Evolutionary conservation across 2,797 vertebrate species (phyloP), one percentile per base, ranked within the genome.

Genomic region (Enteromius argenteus): DNA sequence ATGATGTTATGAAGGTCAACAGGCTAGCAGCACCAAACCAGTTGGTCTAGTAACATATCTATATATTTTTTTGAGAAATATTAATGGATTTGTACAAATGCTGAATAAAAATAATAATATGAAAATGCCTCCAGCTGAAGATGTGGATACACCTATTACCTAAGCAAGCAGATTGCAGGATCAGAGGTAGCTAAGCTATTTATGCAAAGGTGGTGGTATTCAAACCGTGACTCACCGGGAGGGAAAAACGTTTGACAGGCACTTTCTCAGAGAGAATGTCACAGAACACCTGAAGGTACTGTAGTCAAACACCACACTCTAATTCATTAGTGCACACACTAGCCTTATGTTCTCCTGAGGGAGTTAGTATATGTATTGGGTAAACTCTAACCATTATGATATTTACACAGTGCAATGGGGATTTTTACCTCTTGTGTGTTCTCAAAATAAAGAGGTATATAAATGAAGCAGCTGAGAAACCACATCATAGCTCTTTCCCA

Each of bases 201-300:
- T 51, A 60, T 46, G 35, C 21, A 76, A 51, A 84, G 56, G 39
- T 69, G 67, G 53, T 32, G 68, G 68, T 84, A 84, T 82, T 82
- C 68, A 86, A 87, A 82, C 51, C 46, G n/a, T 60, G 67, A 80
- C 58, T 67, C 66, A 46, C 80, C 68, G 39, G 83, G 86, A 74
- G 91, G 90, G 84, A 87, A 87, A 74, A 84, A 21, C 19, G 21
- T 89, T 92, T 93, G 92, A 94, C 90, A 90, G 92, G 88, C 91
- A 93, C 89, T 87, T 92, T 90, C 88, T 87, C 86, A 8, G 87
- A 90, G 90, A 92, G 91, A 93, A 94, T 93, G 92, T 92, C 93
- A 95, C 89, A 88, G 86, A 88, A 87, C 90, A 94, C 92, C 94
- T 92, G 90, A 91, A 93, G 91, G 90, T 88, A 92, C 73, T 83